Base-by-base conservation (phyloP, 2,113 vertebrate genomes). In the Labrus mixtus region DNA sequence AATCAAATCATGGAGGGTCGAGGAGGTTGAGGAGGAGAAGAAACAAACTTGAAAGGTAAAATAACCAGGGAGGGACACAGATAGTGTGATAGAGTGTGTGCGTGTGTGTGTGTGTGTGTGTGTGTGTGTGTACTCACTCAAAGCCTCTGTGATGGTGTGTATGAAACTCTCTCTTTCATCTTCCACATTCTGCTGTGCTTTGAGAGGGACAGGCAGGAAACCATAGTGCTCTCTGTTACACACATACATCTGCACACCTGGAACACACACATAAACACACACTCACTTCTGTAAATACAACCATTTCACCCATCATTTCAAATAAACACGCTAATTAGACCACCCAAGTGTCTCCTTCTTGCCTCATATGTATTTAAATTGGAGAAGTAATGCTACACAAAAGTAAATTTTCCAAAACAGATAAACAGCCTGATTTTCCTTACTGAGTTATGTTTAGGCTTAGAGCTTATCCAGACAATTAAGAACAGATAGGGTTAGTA, bases 191-290 rank as follows among this genome's bases (percentile, higher is more conserved):
- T 98, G 97, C 48, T 98, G 96, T 0, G 96, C 88, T 87, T 97
- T 99, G 76, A 98, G 92, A 11, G 98, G 98, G 76, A 99, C 95
- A 1, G 97, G 96, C 54, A 99, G 95, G 90, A 96, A 97, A 4
- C 98, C 98, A 0, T 98, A 99, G 87, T 97, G 96, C n/a, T 98
- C 96, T 43, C 86, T 94, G 93, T 99, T 99, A 87, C 98, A 99
- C 78, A 99, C 82, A 66, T 97, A 95, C 98, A 99, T 98, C 94
- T 98, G 98, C 70, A 95, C 92, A 70, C 85, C 95, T 95, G 77
- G 3, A 56, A 73, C 53, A 86, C 63, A 86, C 69, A 83, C 71
- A 80, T 39, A 79, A 17, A 73, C 56, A 77, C 43, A 82, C 48
- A 77, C 25, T 73, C 19, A 71, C 23, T n/a, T 65, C 22, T 70